These are phyloP conservation scores for Trachythela sp. DNA, from an alignment of 64 coral and sea anemone species.

Conservation along the genomic window DNA sequence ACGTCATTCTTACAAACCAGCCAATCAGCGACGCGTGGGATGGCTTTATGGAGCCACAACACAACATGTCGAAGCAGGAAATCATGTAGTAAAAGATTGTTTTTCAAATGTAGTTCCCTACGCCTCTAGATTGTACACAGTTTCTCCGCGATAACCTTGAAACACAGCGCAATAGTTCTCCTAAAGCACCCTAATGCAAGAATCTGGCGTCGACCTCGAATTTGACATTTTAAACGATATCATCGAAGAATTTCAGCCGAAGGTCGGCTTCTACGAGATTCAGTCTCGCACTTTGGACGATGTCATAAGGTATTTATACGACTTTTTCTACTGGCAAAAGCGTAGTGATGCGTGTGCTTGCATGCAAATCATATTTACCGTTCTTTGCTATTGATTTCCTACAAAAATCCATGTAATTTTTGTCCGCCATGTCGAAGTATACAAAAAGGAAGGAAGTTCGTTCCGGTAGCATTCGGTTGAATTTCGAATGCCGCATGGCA, in stretches of 20 bases:
- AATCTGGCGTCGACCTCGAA: conserved; percentile 5
- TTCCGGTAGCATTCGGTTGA: too few species aligned
- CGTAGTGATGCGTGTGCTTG: not conserved
- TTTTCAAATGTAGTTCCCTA: not conserved
- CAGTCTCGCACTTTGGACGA: not conserved
- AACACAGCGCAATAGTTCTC: not conserved
- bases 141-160: not conserved
- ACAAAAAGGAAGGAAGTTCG: too few species aligned
- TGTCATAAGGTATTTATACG: not conserved
- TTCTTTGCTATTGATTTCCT: too few species aligned
- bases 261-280: not conserved
- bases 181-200: conserved; percentile 1
- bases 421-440: too few species aligned
- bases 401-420: too few species aligned
- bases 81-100: not conserved
- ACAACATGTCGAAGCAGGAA: conserved; percentile 1
- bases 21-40: not conserved
- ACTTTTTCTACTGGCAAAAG: not conserved
- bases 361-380: not conserved
- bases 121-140: not conserved
- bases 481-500: too few species aligned
- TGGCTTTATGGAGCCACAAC: not conserved
- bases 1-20: not conserved
- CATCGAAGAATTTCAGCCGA: not conserved
- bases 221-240: not conserved